These are phyloP conservation scores for Silurus glanis DNA, from an alignment of 2,113 vertebrate genomes.

Conservation along the genomic window DNA sequence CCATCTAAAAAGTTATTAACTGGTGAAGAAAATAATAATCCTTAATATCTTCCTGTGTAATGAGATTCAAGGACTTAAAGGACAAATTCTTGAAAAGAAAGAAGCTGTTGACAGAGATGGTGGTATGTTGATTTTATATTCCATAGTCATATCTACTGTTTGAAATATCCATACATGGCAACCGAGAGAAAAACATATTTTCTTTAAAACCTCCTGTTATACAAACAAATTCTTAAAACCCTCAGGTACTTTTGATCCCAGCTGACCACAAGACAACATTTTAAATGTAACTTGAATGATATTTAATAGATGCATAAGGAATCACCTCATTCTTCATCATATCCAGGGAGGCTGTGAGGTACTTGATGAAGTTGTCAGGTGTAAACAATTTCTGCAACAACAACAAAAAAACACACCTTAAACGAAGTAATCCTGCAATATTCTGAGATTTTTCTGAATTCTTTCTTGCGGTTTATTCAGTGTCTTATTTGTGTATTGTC, in stretches of 20 bases:
- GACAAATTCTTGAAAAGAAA: no score
- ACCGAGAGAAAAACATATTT: no score
- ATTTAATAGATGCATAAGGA: neutral
- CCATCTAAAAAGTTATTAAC: no score
- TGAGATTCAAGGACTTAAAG: no score
- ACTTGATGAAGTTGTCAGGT: conserved; percentile 61
- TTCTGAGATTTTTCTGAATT: neutral
- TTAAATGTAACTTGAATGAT: neutral
- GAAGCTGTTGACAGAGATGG: no score
- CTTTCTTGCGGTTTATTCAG: neutral
- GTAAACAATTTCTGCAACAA: conserved; percentile 61
- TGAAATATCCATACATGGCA: no score
- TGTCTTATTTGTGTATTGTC: neutral
- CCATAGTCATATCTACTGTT: no score
- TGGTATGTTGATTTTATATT: no score
- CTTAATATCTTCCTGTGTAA: no score
- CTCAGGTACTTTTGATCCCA: neutral
- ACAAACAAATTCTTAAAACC: no score
- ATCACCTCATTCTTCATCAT: conserved; percentile 67
- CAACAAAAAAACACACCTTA: neutral
- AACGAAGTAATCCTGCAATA: neutral
- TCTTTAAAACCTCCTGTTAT: no score
- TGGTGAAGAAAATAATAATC: no score
- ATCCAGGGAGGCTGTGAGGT: conserved; percentile 64
- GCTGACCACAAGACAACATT: neutral